Base-by-base conservation (phyloP, 2,113 vertebrate genomes). In the Philantomba maxwellii region DNA sequence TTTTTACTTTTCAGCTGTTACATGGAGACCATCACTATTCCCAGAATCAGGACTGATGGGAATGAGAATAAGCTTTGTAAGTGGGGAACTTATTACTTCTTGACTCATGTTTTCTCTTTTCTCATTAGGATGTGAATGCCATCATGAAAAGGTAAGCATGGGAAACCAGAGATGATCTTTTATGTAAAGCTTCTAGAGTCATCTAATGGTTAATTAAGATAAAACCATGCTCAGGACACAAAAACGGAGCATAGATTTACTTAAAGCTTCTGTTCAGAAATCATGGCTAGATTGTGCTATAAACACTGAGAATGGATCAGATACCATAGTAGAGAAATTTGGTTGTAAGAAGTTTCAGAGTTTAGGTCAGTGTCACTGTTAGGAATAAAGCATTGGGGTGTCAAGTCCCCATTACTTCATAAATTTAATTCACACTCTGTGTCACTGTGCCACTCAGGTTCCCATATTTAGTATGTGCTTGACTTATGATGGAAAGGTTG, bases 121-220 rank as follows among this genome's bases (percentile, higher is more conserved):
- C 36, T 97, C 51, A 47, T 16, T 91, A 97, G 96, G 78, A 62
- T 94, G 62, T 94, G 70, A 78, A 96, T 47, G 5, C 0, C 17
- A 25, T 96, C 10, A 36, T 94, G 6, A 5, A 30, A 96, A 97
- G 93, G 96, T 97, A 97, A 6, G 89, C 91, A 6, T 86, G 55
- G 8, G 8, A 70, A 16, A n/a, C 16, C 8, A 58, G 36, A 49
- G 26, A 62, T 81, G 55, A 25, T 30, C 6, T 1, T 64, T 49
- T 62, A 39, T 77, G 80, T 49, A 51, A 93, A 75, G 10, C 23
- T 19, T 36, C 58, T 90, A 73, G 13, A 94, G n/a, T 77, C 23
- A 21, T 36, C 33, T 53, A 21, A 7, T 77, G 12, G 26, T 70
- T 43, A 80, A 19, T 64, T 39, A 62, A 2, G 70, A 62, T 83